phyloP scores from a whole-genome alignment of 2,888 invertebrate genomes.

The Lymantria dispar region DNA sequence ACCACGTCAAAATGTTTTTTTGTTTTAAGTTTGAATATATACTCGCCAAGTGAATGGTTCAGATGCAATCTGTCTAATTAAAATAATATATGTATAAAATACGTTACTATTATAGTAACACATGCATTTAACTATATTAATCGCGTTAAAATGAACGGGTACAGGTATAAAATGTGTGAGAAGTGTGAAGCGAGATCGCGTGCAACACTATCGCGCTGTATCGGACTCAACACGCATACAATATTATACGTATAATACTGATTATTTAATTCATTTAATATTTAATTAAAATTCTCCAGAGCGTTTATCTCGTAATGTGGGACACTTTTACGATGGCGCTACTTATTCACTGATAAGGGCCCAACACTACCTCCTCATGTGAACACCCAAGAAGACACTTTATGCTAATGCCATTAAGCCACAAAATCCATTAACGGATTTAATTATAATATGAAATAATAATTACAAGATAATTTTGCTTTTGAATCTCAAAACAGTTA shows the following conservation, averaged over 20 bases:
- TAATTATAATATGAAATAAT: constrained; percentile 76
- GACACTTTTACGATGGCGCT: constrained; percentile 81
- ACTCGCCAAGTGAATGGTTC: constrained; percentile 51
- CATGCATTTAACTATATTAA: constrained; percentile 54
- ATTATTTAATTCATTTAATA: constrained; percentile 82
- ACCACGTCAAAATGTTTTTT: constrained; percentile 10
- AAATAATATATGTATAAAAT: constrained; percentile 15
- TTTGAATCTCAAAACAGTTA: constrained; percentile 73
- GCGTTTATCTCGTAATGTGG: constrained; percentile 81
- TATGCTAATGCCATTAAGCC: constrained; percentile 67
- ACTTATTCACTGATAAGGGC: constrained; percentile 75
- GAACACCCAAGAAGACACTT: constrained; percentile 72
- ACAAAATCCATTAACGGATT: constrained; percentile 64
- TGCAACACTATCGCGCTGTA: constrained; percentile 62
- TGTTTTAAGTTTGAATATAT: constrained; percentile 8
- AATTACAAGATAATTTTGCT: constrained; percentile 79
- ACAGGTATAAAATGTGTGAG: constrained; percentile 46
- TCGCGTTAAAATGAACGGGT: constrained; percentile 41
- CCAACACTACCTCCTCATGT: constrained; percentile 50
- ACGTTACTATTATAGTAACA: constrained; percentile 36
- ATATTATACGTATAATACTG: constrained; percentile 80
- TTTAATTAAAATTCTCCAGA: constrained; percentile 81
- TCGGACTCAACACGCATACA: constrained; percentile 72
- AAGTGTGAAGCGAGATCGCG: constrained; percentile 56
- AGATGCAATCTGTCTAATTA: constrained; percentile 43